These are phyloP conservation scores for Eumacrocentrus americanus DNA, from an alignment of 2,888 invertebrate genomes.

Conservation along the genomic window DNA sequence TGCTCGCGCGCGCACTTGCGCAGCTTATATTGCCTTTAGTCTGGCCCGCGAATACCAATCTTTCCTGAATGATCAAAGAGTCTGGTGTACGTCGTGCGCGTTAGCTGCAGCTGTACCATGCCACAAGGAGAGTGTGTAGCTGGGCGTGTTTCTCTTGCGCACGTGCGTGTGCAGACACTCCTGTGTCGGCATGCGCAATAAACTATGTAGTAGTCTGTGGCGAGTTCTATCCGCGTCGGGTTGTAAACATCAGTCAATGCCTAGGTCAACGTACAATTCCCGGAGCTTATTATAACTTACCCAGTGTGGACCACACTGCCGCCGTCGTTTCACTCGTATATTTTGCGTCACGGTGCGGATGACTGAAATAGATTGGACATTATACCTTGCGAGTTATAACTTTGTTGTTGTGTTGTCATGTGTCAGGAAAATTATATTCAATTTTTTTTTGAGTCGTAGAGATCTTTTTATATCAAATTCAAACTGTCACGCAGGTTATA, in stretches of 20 bases:
- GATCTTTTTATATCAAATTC: too few species aligned
- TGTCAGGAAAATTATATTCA: too few species aligned
- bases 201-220: background rate
- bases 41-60: background rate
- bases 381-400: background rate
- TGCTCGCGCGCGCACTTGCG: background rate
- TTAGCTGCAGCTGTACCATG: background rate
- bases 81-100: too few species aligned
- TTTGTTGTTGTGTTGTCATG: too few species aligned
- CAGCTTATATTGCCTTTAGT: background rate
- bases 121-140: background rate
- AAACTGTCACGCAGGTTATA: too few species aligned
- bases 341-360: background rate
- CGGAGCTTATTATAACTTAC: conserved; percentile 8
- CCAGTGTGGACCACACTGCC: background rate
- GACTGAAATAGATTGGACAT: too few species aligned
- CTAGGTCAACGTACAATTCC: conserved; percentile 13
- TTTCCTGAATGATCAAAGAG: conserved; percentile 3
- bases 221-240: background rate
- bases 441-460: too few species aligned
- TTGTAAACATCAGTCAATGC: conserved; percentile 15
- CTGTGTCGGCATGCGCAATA: conserved; percentile 3
- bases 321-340: background rate
- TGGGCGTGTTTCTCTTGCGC: background rate
- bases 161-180: background rate